phyloP scores from a whole-genome alignment of 2,888 invertebrate genomes.

The Autographa gamma region DNA sequence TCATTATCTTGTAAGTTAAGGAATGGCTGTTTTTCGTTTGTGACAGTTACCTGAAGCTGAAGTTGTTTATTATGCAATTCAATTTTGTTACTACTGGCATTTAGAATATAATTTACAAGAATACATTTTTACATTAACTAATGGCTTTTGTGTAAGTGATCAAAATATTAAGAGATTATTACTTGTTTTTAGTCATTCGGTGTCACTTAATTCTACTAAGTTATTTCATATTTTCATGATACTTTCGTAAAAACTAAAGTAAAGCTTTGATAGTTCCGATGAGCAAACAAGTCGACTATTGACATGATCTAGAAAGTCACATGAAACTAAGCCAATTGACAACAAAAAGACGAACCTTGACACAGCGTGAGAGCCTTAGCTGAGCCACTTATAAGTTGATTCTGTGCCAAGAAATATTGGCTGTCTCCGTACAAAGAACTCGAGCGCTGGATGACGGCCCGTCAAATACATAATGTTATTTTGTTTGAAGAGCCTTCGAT shows the following conservation, averaged over 20 bases:
- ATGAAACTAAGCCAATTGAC: constrained; percentile 31
- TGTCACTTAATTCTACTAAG: too few relatives aligned
- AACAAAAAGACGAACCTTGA: constrained; percentile 55
- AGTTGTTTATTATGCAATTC: constrained; percentile 3
- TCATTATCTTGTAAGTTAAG: constrained; percentile 8
- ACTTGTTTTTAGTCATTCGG: too few relatives aligned
- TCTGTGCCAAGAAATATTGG: constrained; percentile 53
- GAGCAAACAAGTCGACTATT: neutral
- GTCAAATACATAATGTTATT: constrained; percentile 48
- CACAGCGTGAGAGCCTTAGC: constrained; percentile 40
- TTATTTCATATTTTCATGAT: too few relatives aligned
- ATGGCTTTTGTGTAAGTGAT: neutral
- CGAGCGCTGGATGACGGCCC: constrained; percentile 26
- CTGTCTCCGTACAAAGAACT: constrained; percentile 45
- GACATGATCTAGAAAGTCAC: neutral
- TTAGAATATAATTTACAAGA: constrained; percentile 1
- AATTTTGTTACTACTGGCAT: neutral
- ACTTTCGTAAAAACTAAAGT: neutral
- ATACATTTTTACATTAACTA: neutral
- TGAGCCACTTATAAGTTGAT: constrained; percentile 53
- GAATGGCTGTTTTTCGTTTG: neutral
- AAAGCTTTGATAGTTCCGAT: neutral
- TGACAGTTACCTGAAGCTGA: neutral
- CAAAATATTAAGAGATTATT: too few relatives aligned
- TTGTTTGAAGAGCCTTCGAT: constrained; percentile 30